These are phyloP conservation scores for Epiblema foenella DNA, from an alignment of 2,888 invertebrate genomes.

Conservation along the genomic window DNA sequence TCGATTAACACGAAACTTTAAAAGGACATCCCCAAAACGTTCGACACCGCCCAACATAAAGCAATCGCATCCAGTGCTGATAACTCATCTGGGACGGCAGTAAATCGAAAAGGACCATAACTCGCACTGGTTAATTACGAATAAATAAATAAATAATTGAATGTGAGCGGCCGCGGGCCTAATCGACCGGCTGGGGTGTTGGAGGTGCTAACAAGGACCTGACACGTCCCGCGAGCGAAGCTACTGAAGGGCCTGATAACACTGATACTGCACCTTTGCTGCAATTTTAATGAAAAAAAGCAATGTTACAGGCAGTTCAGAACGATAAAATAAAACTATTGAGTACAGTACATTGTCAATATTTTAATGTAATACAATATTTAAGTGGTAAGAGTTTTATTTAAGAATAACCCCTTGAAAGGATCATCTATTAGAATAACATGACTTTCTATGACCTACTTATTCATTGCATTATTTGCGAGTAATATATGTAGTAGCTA, in stretches of 20 bases:
- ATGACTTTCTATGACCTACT: background rate
- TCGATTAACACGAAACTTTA: conserved; percentile 27
- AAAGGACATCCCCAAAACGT: conserved; percentile 52
- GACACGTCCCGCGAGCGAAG: conserved; percentile 46
- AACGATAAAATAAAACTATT: background rate
- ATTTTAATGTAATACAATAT: background rate
- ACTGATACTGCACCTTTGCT: background rate
- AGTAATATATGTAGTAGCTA: background rate
- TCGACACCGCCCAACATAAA: conserved; percentile 55
- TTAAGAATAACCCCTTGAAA: background rate
- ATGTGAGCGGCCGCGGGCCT: conserved; percentile 83
- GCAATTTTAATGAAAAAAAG: background rate
- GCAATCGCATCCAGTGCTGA: conserved; percentile 62
- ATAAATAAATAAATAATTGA: conserved; percentile 86
- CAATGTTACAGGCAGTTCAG: background rate
- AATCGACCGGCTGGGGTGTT: conserved; percentile 77
- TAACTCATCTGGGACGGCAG: conserved; percentile 71
- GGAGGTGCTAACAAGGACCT: conserved; percentile 81
- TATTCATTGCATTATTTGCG: background rate
- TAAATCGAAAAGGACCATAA: conserved; percentile 79
- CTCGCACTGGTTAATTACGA: conserved; percentile 83
- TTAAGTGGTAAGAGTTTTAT: too few relatives aligned
- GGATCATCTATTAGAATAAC: background rate
- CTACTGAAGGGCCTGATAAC: conserved; percentile 22
- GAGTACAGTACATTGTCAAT: background rate